A percentile compares a stretch with the other conserved stretches of the same genome.
Conservation (phyloP, 2,113 vertebrate genomes). For the Hystrix brachyura region DNA sequence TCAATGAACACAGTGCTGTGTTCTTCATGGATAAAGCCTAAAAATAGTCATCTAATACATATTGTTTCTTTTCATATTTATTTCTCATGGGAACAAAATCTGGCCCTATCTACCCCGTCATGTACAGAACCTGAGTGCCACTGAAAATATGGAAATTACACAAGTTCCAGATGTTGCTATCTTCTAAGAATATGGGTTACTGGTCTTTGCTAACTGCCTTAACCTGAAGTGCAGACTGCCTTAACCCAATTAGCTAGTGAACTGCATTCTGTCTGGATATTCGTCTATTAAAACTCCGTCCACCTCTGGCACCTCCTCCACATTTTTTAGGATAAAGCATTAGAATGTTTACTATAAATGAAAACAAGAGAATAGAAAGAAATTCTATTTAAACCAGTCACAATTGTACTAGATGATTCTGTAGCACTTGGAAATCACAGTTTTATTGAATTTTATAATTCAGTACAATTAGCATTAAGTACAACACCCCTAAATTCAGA, state of each 20-base stretch:
- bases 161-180: neutral
- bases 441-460: neutral
- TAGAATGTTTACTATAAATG: neutral
- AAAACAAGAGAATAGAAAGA: neutral
- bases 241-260: constrained; percentile 43
- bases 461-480: neutral
- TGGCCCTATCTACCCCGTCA: neutral
- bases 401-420: neutral
- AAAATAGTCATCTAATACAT: neutral
- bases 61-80: neutral
- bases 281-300: neutral
- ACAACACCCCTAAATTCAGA: neutral
- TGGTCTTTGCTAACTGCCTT: neutral
- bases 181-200: neutral
- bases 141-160: neutral
- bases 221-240: neutral
- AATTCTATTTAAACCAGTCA: neutral
- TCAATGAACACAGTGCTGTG: neutral
- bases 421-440: neutral
- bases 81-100: neutral
- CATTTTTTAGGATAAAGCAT: neutral
- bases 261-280: neutral
- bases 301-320: neutral
- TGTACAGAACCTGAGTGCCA: neutral
- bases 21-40: neutral